A percentile compares a stretch with the other conserved stretches of the same genome.
phyloP scores from a whole-genome alignment of 1,140 invertebrate species.

The Euborellia annulipes region DNA sequence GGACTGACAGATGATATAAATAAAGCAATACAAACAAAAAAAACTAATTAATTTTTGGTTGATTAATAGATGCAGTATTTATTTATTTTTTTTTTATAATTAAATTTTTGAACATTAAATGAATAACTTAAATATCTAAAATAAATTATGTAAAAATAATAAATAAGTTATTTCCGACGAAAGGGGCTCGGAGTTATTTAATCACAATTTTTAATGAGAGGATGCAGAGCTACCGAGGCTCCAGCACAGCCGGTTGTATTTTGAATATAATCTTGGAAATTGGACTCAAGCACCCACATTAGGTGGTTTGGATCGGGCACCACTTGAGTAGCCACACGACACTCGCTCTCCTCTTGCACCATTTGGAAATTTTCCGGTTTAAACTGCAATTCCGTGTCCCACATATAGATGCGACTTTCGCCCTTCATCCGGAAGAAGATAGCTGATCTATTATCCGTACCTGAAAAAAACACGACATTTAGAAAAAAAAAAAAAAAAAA shows the following conservation, averaged over 20 bases:
- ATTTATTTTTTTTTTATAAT: no score
- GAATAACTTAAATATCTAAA: no score
- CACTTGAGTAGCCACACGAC: constrained; percentile 36
- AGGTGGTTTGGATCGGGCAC: constrained; percentile 34
- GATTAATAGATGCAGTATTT: no score
- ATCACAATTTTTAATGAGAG: constrained; percentile 26
- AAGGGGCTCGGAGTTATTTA: no score
- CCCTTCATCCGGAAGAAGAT: constrained; percentile 21
- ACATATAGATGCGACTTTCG: constrained; percentile 29
- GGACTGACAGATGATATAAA: no score
- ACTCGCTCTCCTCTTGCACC: constrained; percentile 34
- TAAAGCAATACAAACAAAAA: no score
- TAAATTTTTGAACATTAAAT: no score
- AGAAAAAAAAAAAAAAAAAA: no score
- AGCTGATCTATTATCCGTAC: constrained; percentile 9
- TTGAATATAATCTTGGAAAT: constrained; percentile 43
- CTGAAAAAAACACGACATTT: no score
- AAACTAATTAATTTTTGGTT: no score
- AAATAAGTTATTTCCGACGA: no score
- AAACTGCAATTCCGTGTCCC: constrained; percentile 26
- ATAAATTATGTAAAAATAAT: no score
- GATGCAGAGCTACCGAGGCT: constrained; percentile 34
- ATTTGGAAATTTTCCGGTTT: constrained; percentile 27
- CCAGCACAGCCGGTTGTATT: constrained; percentile 41
- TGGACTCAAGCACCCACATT: constrained; percentile 42